Base-by-base conservation (phyloP, 30 jellyfish, hydroid and myxozoan genomes). In the Chrysaora quinquecirrha region DNA sequence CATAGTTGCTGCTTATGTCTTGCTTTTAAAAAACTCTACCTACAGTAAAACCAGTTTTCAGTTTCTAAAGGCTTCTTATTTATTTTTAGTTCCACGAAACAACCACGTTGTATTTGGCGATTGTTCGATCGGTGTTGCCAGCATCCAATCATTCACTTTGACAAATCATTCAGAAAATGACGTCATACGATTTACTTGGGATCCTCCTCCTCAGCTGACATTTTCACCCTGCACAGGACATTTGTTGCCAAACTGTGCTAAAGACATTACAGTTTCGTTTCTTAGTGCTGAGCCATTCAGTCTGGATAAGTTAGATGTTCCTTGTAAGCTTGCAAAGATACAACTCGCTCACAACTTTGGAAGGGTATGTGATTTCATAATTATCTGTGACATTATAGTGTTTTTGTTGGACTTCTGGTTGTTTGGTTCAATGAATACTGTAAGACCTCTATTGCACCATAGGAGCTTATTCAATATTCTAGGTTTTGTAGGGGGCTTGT, bases 161-260 rank as follows among this genome's bases (percentile, higher is more conserved):
- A 68, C 94, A 30, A 91, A 91, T 64, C 98, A 78, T 61, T 68
- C 95, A 1, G 84, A 63, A 34, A 74, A 54, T 32, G 98, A 91
- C 64, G 61, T 71, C 49, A 52, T 91, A 18, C 95, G 98, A 14
- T 91, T 84, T 54, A 33, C 69, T 18, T 91, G 96, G 96, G 84
- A 71, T 35, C 79, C 96, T 48, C 86, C 86, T 22, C 95, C 96
- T 4, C 87, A 61, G 28, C 48, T 91, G 43, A 84, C 90, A 14
- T 91, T 91, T 50, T 62, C 89, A n/a, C 98, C 98, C 1, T 74
- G 80, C 54, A 49, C 80, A 23, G 98, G 96, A 16, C 98, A 91
- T 60, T 48, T 91, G 76, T 83, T 76, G 50, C 96, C 98, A 20
- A 85, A 85, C 75, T 91, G 98, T 78, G 94, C 98, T 0, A 85